These are phyloP conservation scores for Python bivittatus DNA, from an alignment of 2,113 vertebrate genomes.

Conservation along the genomic window DNA sequence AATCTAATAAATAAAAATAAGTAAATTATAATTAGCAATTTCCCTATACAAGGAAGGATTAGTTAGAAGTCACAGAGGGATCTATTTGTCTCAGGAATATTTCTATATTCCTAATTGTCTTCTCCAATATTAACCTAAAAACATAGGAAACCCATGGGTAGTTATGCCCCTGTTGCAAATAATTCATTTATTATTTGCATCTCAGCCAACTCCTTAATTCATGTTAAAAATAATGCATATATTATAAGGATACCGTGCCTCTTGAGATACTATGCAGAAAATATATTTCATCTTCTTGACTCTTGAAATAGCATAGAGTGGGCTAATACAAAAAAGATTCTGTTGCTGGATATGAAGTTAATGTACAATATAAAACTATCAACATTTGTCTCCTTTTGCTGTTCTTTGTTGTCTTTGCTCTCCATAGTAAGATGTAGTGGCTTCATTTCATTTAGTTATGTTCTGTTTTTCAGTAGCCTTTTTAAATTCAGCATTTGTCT, in stretches of 20 bases:
- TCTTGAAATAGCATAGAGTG: slow-evolving; percentile 7
- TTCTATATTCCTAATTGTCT: background rate
- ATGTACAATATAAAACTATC: slow-evolving; percentile 56
- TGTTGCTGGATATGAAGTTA: slow-evolving; percentile 62
- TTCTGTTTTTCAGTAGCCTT: slow-evolving; percentile 38
- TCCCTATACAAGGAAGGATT: background rate
- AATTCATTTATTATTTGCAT: slow-evolving; percentile 11
- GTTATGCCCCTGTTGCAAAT: slow-evolving; percentile 23
- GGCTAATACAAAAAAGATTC: slow-evolving; percentile 40
- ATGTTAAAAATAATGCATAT: slow-evolving; percentile 58
- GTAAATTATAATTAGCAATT: background rate
- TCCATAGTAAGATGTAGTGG: slow-evolving; percentile 54
- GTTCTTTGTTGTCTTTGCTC: slow-evolving; percentile 23
- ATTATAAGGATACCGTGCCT: slow-evolving; percentile 53
- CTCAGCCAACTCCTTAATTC: slow-evolving; percentile 27
- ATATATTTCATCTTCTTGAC: slow-evolving; percentile 54
- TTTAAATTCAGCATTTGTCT: slow-evolving; percentile 60
- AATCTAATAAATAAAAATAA: background rate
- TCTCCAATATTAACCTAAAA: background rate
- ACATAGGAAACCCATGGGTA: background rate
- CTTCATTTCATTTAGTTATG: slow-evolving; percentile 48
- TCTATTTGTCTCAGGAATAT: background rate
- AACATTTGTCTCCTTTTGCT: slow-evolving; percentile 49
- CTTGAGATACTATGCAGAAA: slow-evolving; percentile 32
- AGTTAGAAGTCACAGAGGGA: background rate